Evolutionary conservation across 2,797 vertebrate genomes (phyloP).

Genomic region (Lagocephalus sceleratus): DNA sequence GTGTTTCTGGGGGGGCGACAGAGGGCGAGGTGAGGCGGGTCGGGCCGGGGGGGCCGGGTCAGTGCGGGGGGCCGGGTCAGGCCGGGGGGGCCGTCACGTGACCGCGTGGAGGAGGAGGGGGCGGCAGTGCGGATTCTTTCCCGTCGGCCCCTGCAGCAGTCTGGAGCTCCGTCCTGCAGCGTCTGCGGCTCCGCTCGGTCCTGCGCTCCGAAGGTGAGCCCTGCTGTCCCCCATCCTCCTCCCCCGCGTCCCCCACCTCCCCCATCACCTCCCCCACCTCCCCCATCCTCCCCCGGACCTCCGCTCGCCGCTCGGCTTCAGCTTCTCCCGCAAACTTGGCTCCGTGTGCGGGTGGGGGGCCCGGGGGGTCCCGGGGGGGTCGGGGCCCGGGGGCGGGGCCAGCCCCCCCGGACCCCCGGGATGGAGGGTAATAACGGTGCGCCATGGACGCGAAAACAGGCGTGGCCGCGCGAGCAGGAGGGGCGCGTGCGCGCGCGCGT

Average conservation of each 20-base stretch:
- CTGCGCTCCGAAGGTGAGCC: slow-evolving; percentile 23
- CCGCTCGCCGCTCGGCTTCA: slow-evolving; percentile 24
- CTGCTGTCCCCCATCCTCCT: not conserved
- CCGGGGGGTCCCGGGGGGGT: not conserved
- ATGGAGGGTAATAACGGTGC: slow-evolving; percentile 61
- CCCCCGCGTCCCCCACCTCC: not conserved
- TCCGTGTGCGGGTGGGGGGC: not conserved
- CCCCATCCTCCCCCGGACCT: not conserved
- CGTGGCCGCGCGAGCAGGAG: slow-evolving; percentile 45
- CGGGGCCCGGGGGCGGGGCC: not conserved
- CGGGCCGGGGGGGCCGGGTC: too few species aligned
- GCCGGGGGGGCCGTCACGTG: not conserved
- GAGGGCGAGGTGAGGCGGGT: too few species aligned
- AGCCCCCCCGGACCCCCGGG: slow-evolving; percentile 8
- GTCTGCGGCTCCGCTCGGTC: not conserved
- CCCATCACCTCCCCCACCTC: too few species aligned
- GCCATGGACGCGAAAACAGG: slow-evolving; percentile 48
- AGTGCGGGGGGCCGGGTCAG: too few species aligned
- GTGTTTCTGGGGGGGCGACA: too few species aligned
- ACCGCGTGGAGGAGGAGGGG: not conserved
- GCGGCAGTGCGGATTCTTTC: slow-evolving; percentile 66
- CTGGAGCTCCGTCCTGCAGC: not conserved
- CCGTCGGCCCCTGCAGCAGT: slow-evolving; percentile 59
- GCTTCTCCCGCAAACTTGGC: slow-evolving; percentile 23
- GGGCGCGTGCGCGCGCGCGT: slow-evolving; percentile 5